Evolutionary conservation across 2,113 vertebrate species (phyloP).

Genomic region (Agapornis roseicollis): DNA sequence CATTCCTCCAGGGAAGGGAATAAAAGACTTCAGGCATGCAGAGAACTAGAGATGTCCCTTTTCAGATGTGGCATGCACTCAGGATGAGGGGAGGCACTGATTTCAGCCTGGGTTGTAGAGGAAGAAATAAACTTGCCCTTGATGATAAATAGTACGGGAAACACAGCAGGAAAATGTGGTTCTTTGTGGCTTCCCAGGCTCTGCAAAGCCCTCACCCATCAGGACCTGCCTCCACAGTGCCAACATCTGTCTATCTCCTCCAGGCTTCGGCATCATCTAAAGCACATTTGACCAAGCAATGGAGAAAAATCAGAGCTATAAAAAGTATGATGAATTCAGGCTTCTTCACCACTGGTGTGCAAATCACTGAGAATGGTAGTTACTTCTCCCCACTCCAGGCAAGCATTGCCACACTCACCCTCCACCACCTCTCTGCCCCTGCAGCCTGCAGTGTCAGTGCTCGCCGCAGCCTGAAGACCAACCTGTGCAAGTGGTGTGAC

Average conservation of each 20-base stretch:
- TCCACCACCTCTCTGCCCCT: not conserved
- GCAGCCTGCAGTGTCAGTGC: conserved; percentile 37
- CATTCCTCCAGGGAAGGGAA: not conserved
- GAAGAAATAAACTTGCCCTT: not conserved
- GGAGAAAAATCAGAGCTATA: not conserved
- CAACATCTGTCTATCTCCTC: not conserved
- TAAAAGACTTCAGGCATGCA: not conserved
- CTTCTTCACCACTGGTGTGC: fast-evolving
- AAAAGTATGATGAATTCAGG: fast-evolving
- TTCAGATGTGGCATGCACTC: fast-evolving
- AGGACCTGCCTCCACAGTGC: not conserved
- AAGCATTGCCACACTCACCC: not conserved
- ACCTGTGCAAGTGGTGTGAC: conserved; percentile 89
- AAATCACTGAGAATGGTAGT: fast-evolving
- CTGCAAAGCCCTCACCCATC: not conserved
- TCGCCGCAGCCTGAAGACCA: conserved; percentile 79
- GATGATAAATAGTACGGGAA: not conserved
- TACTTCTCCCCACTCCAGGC: not conserved
- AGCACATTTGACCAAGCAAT: not conserved
- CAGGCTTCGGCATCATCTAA: not conserved
- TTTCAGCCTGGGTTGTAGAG: not conserved
- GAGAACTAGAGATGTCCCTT: not conserved
- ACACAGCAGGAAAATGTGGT: fast-evolving
- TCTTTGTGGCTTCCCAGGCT: not conserved
- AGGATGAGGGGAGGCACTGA: not conserved